Percentiles rank a stretch among this genome's conserved stretches.
Evolutionary conservation across 2,113 vertebrate genomes (phyloP).

Genomic region (Anguilla japonica): DNA sequence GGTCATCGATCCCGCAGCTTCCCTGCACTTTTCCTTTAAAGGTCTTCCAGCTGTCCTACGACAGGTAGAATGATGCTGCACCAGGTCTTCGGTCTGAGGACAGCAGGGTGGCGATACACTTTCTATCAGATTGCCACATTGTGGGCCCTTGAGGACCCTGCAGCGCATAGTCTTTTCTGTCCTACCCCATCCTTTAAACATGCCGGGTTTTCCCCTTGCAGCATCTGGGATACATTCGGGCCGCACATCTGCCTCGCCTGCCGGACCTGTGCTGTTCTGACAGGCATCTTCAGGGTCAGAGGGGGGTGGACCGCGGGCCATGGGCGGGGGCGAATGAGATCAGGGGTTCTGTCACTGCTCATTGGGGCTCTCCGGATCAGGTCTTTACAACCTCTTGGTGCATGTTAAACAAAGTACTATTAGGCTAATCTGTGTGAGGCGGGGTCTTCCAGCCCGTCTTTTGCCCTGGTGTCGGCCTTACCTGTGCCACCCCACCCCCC

Average conservation of each 20-base stretch:
- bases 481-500: neutral
- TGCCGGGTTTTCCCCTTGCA: neutral
- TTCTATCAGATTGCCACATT: neutral
- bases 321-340: neutral
- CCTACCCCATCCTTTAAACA: neutral
- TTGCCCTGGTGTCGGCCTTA: neutral
- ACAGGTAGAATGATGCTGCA: conserved; percentile 6
- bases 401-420: neutral
- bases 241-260: conserved; percentile 2
- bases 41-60: neutral
- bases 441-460: neutral
- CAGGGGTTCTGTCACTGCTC: neutral
- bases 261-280: neutral
- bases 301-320: neutral
- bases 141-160: neutral
- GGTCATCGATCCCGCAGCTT: neutral
- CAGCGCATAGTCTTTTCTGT: conserved; percentile 1
- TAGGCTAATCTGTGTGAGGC: neutral
- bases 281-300: conserved; percentile 1
- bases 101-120: conserved; percentile 8
- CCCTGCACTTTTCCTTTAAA: neutral
- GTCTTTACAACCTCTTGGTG: neutral
- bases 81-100: neutral
- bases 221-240: conserved; percentile 20
- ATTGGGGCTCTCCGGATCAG: neutral